A percentile compares a stretch with the other conserved stretches of the same genome.
Evolutionary conservation across 2,888 invertebrate genomes (phyloP).

Genomic region (Carabus problematicus): DNA sequence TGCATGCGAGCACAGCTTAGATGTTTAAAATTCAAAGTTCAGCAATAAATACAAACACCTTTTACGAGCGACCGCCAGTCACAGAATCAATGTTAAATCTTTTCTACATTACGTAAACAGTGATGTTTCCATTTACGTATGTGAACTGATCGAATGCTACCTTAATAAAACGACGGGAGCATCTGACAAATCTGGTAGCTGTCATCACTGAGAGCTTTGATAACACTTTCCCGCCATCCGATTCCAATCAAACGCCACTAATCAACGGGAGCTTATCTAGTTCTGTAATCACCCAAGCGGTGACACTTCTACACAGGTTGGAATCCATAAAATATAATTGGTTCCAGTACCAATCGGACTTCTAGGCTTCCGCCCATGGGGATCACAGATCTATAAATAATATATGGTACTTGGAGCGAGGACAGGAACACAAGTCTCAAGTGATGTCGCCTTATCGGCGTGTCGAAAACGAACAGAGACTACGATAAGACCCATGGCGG

Average conservation of each 20-base stretch:
- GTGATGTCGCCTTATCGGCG: too few relatives aligned
- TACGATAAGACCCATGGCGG: too few relatives aligned
- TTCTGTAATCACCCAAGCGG: slow-evolving; percentile 10
- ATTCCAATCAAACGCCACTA: slow-evolving; percentile 30
- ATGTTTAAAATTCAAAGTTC: slow-evolving; percentile 9
- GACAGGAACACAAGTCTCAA: too few relatives aligned
- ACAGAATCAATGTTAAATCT: slow-evolving; percentile 10
- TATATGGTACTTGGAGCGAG: slow-evolving; percentile 14
- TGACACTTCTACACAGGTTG: slow-evolving; percentile 12
- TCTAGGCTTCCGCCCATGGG: not conserved
- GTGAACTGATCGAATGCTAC: slow-evolving; percentile 19
- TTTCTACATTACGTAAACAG: slow-evolving; percentile 20
- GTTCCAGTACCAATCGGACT: slow-evolving; percentile 7
- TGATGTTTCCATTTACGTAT: slow-evolving; percentile 23
- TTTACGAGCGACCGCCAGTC: slow-evolving; percentile 4
- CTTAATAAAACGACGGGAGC: not conserved
- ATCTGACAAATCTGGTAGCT: slow-evolving; percentile 19
- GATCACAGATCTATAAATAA: slow-evolving; percentile 16
- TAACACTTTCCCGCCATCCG: slow-evolving; percentile 28
- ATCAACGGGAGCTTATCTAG: slow-evolving; percentile 30
- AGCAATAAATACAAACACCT: slow-evolving; percentile 21
- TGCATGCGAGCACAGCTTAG: too few relatives aligned
- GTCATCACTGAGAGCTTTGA: slow-evolving; percentile 26
- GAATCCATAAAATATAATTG: slow-evolving; percentile 33
- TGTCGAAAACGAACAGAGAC: too few relatives aligned